These are phyloP conservation scores for Saxidomus purpurata DNA, from an alignment of 1,140 invertebrate species.

Conservation along the genomic window DNA sequence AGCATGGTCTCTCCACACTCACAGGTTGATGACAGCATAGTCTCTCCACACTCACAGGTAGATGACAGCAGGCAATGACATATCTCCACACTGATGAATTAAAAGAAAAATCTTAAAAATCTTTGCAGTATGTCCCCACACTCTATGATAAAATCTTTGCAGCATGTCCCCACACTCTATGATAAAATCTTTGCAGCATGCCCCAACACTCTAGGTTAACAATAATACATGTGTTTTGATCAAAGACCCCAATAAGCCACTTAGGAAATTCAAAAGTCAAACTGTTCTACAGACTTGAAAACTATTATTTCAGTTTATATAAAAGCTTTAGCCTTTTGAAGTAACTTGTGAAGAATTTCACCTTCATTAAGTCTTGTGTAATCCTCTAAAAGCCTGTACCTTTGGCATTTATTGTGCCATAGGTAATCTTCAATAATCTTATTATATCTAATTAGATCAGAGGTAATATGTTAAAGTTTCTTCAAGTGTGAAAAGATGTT, in stretches of 20 bases:
- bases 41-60: no score
- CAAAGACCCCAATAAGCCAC: neutral
- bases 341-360: neutral
- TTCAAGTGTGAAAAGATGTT: no score
- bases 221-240: neutral
- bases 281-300: neutral
- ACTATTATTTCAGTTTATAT: constrained; percentile 10
- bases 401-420: neutral
- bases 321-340: constrained; percentile 2
- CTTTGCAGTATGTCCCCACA: no score
- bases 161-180: no score
- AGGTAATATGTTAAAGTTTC: neutral
- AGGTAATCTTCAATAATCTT: neutral
- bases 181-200: no score
- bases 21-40: no score
- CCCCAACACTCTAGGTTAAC: no score
- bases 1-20: no score
- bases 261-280: constrained; percentile 3
- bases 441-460: neutral
- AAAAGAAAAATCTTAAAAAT: no score
- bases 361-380: constrained; percentile 15
- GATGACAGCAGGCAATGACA: no score
- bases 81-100: no score
- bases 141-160: no score
- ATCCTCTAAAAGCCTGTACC: neutral